Conservation (phyloP, 2,888 invertebrate genomes). For the Eumerus sabulonum region DNA sequence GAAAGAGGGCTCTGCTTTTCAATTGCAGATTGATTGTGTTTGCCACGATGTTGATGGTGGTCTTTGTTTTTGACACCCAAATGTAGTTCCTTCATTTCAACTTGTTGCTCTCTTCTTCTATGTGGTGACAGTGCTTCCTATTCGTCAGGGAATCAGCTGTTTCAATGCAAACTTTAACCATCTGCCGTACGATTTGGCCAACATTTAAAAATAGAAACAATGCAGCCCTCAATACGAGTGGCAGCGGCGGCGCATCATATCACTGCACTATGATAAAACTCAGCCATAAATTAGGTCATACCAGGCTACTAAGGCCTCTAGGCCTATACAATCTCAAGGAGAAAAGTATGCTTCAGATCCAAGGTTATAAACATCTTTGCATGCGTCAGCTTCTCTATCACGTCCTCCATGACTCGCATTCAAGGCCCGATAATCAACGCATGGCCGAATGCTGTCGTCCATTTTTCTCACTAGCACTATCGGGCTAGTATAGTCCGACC, state of each 20-base stretch:
- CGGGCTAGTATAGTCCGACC: too few relatives aligned
- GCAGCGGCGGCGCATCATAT: conserved; percentile 17
- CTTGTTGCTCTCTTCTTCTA: neutral
- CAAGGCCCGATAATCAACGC: too few relatives aligned
- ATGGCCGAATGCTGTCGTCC: too few relatives aligned
- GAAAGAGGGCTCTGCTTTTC: too few relatives aligned
- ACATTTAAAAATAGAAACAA: conserved; percentile 31
- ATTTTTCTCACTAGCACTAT: too few relatives aligned
- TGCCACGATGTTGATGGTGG: conserved; percentile 69
- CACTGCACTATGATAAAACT: conserved; percentile 12
- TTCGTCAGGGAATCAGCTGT: conserved; percentile 41
- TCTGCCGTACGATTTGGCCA: neutral
- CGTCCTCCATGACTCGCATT: too few relatives aligned
- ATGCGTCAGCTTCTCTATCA: too few relatives aligned
- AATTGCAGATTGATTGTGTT: too few relatives aligned
- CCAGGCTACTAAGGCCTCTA: conserved; percentile 23
- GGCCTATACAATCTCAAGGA: too few relatives aligned
- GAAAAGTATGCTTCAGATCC: too few relatives aligned
- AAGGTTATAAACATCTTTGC: too few relatives aligned
- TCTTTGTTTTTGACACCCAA: conserved; percentile 72
- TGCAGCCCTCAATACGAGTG: conserved; percentile 9
- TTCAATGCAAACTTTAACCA: conserved; percentile 31
- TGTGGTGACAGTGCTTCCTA: neutral
- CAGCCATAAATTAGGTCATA: conserved; percentile 49
- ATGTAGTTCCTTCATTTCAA: conserved; percentile 75